phyloP scores from a whole-genome alignment of 2,113 vertebrate species.

The Orcinus orca region DNA sequence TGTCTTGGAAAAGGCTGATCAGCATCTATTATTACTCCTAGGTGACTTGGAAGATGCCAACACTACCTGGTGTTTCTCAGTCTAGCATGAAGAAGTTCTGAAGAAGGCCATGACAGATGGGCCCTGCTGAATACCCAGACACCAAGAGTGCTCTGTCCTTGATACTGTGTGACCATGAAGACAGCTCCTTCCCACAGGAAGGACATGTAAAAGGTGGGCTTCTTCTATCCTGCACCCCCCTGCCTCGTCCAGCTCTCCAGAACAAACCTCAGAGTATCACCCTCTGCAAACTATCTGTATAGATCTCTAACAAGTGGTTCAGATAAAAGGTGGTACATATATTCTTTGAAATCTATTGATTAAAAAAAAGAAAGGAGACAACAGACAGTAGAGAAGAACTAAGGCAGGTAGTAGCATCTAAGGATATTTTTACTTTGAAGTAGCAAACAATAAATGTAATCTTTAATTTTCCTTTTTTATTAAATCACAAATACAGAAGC shows the following conservation, averaged over 20 bases:
- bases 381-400: not conserved
- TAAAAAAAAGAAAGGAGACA: not conserved
- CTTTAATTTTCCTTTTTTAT: constrained; percentile 21
- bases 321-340: not conserved
- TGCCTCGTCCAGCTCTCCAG: not conserved
- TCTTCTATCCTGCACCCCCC: not conserved
- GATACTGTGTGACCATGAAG: not conserved
- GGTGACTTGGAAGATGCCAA: not conserved
- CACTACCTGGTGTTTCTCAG: not conserved
- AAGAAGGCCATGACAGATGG: not conserved
- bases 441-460: not conserved
- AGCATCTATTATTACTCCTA: not conserved
- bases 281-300: not conserved
- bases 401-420: not conserved
- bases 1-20: not conserved
- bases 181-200: not conserved
- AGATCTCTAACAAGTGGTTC: not conserved
- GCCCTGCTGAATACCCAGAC: not conserved
- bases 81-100: not conserved
- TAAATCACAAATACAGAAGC: not conserved
- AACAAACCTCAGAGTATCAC: not conserved
- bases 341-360: not conserved
- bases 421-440: not conserved
- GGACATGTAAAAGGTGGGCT: not conserved
- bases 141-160: not conserved